Evolutionary conservation across 2,888 invertebrate genomes (phyloP).

Genomic region (Dinocampus coccinellae): DNA sequence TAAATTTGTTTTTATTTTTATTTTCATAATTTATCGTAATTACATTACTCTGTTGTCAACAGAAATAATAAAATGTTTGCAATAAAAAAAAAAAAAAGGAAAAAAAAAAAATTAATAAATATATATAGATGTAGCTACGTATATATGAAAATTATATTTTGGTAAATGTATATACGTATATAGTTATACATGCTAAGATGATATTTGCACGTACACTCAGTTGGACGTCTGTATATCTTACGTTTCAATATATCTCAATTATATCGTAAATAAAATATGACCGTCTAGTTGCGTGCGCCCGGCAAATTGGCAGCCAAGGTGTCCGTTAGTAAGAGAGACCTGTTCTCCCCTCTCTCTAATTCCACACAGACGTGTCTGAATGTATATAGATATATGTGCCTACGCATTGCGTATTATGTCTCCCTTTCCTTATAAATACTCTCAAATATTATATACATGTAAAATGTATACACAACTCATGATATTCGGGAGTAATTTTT

Average conservation of each 20-base stretch:
- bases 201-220: conserved; percentile 45
- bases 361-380: neutral
- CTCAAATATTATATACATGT: no score
- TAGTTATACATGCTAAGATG: neutral
- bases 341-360: conserved; percentile 40
- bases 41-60: no score
- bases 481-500: neutral
- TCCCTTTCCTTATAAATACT: neutral
- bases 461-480: neutral
- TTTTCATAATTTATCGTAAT: no score
- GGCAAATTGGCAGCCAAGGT: conserved; percentile 59
- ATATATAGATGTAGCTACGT: no score
- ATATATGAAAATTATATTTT: no score
- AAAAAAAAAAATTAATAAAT: no score
- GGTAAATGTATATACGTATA: no score
- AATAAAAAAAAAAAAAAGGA: no score
- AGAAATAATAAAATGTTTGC: no score
- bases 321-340: conserved; percentile 52
- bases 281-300: conserved; percentile 59
- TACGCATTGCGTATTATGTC: neutral
- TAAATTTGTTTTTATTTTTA: no score
- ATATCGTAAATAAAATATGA: conserved; percentile 66
- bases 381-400: neutral
- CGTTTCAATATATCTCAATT: conserved; percentile 65
- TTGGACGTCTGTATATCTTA: conserved; percentile 59